Base-by-base conservation (phyloP, 2,888 invertebrate species). In the Tinea semifulvella region DNA sequence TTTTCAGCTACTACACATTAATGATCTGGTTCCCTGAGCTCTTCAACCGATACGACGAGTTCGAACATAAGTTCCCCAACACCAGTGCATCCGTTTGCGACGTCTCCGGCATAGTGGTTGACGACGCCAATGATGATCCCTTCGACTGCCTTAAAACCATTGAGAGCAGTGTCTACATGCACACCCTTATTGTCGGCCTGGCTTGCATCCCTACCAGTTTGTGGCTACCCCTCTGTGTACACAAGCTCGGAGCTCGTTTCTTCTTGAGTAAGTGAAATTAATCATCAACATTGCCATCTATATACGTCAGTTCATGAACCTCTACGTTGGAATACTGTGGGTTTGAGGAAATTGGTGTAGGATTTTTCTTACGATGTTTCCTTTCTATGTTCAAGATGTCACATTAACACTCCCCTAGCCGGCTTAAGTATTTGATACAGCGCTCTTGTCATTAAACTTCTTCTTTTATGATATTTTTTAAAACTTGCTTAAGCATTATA, bases 1-100 rank as follows among this genome's bases (percentile, higher is more conserved):
- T 17, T 70, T 73, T 10, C 75, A 94, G 94, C 61, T 94, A 94
- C 73, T 94, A 94, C 67, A 94, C 94, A 5, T 74, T 94, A 35
- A 94, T 93, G 91, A 87, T 94, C 65, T 95, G 94, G 94, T 94
- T 94, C 73, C 94, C 94, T 10, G 94, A 94, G 67, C 71, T 94
- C 56, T 94, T 94, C 74, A 87, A 88, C 68, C 88, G 94, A 44
- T 91, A 91, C 67, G 90, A 91, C 58, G 88, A 88, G 55, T 91
- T 86, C 63, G 91, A 91, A 60, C 61, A 68, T 18, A 63, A 72
- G 1, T 81, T 88, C 80, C 90, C 90, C 1, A 86, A 85, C 50
- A 79, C 85, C 42, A 81, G 84, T 0, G 90, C 90, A 0, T 88
- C 90, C 0, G 89, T 92, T 5, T 92, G 92, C 63, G 89, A 90